A percentile compares a stretch with the other conserved stretches of the same genome.
These are phyloP conservation scores for Morus bassanus DNA, from an alignment of 2,797 vertebrate species.

Conservation along the genomic window DNA sequence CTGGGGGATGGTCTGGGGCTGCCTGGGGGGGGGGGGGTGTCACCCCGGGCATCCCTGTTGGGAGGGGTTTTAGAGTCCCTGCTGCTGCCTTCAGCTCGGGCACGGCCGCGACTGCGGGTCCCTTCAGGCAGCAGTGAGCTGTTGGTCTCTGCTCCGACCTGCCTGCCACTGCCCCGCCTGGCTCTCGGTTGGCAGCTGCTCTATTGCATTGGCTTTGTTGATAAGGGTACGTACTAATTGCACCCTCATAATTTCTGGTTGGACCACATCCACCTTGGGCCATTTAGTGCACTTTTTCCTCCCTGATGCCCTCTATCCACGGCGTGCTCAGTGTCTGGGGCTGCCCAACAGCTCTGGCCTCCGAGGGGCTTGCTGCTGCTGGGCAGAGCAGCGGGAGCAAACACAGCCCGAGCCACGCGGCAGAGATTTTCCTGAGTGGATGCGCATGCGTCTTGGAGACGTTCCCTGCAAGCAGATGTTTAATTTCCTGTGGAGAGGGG, in stretches of 20 bases:
- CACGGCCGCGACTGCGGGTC: accelerated
- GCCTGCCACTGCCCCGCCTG: background rate
- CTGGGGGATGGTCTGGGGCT: background rate
- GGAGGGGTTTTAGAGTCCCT: background rate
- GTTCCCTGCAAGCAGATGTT: accelerated
- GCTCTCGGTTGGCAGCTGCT: background rate
- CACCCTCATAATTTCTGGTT: background rate
- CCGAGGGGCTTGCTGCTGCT: accelerated
- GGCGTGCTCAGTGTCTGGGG: accelerated
- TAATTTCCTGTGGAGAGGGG: background rate
- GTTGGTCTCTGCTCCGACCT: background rate
- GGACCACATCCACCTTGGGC: background rate
- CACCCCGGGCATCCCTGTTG: accelerated
- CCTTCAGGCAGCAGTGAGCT: background rate
- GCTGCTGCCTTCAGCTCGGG: background rate
- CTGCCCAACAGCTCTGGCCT: background rate
- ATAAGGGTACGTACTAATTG: too few relatives aligned
- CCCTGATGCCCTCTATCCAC: accelerated
- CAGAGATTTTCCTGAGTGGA: accelerated
- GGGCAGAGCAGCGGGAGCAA: background rate
- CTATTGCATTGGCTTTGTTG: accelerated
- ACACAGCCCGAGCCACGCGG: accelerated
- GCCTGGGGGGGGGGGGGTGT: background rate
- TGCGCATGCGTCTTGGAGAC: accelerated
- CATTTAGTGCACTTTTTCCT: background rate